Conservation (phyloP, 1,140 invertebrate species). For the Ips typographus region DNA sequence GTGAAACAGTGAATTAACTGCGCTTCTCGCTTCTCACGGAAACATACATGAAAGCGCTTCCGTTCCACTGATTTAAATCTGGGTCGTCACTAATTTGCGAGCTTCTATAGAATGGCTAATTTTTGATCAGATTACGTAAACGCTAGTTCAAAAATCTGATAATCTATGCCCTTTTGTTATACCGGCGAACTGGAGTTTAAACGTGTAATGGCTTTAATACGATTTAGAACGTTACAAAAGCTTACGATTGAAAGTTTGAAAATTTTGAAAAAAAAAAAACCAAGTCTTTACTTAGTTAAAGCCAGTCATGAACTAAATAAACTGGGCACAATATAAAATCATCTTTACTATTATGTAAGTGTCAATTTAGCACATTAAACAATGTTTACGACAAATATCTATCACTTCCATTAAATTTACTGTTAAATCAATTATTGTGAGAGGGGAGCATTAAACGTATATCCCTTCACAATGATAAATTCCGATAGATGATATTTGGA, state of each 20-base stretch:
- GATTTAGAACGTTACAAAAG: neutral
- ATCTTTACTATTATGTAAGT: neutral
- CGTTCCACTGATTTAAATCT: slow-evolving; percentile 31
- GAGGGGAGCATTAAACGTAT: neutral
- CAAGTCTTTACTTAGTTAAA: neutral
- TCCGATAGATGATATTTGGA: slow-evolving; percentile 5
- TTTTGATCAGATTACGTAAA: slow-evolving; percentile 24
- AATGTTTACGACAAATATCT: neutral
- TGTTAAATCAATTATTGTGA: neutral
- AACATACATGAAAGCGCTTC: slow-evolving; percentile 35
- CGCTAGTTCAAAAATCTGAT: too few species aligned
- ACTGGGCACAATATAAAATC: neutral
- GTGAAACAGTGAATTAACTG: slow-evolving; percentile 34
- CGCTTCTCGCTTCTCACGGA: slow-evolving; percentile 26
- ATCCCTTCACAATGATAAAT: neutral
- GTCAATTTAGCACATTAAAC: neutral
- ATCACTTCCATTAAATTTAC: neutral
- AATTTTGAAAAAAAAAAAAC: neutral
- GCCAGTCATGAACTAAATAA: neutral
- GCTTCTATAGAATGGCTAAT: slow-evolving; percentile 30
- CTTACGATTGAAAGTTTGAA: neutral
- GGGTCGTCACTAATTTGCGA: slow-evolving; percentile 32
- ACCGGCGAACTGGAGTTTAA: neutral
- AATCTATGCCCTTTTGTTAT: too few species aligned
- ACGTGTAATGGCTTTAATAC: neutral